These are phyloP conservation scores for Alethe diademata DNA, from an alignment of 2,113 vertebrate species.

Conservation along the genomic window DNA sequence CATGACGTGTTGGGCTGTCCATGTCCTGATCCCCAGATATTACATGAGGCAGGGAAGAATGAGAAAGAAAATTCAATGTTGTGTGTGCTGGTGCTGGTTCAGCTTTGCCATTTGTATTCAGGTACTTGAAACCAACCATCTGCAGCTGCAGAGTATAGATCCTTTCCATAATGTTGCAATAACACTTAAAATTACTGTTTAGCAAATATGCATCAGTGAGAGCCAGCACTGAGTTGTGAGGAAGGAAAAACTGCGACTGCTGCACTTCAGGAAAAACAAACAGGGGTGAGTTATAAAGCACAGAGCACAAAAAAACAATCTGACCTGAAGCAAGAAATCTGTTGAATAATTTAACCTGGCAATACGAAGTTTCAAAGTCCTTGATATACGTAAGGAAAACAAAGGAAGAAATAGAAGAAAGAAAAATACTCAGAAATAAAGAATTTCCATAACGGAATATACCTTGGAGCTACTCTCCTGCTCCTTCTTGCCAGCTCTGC, in stretches of 20 bases:
- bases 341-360: conserved; percentile 58
- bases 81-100: accelerated
- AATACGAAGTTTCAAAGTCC: not conserved
- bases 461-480: not conserved
- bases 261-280: not conserved
- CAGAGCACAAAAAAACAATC: not conserved
- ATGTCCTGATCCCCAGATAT: not conserved
- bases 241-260: not conserved
- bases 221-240: not conserved
- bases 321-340: conserved; percentile 31
- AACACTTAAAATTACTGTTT: not conserved
- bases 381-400: not conserved
- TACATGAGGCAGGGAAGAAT: not conserved
- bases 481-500: not conserved
- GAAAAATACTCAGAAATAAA: not conserved
- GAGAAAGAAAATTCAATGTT: not conserved
- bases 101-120: not conserved
- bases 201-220: not conserved
- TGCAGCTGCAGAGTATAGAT: not conserved
- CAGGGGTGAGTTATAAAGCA: not conserved
- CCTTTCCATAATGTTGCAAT: not conserved
- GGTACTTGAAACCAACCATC: not conserved
- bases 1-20: not conserved
- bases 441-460: not conserved
- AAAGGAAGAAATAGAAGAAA: not conserved